These are phyloP conservation scores for Bubo scandiacus DNA, from an alignment of 2,113 vertebrate genomes.

Conservation along the genomic window DNA sequence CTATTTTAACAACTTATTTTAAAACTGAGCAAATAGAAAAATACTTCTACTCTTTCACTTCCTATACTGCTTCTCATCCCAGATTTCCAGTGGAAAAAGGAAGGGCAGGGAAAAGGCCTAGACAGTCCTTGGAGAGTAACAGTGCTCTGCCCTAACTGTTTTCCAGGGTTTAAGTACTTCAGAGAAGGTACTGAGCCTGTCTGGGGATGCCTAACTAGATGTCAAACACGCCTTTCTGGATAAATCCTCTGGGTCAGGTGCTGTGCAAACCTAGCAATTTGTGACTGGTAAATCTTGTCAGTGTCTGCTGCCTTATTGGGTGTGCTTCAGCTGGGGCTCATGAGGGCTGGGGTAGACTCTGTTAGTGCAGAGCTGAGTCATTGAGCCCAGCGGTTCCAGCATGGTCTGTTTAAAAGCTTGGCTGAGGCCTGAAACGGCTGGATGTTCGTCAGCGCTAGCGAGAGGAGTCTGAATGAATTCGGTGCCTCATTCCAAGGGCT, in stretches of 20 bases:
- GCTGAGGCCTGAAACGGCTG: background rate
- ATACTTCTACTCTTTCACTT: background rate
- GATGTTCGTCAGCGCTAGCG: background rate
- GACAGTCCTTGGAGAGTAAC: too few relatives aligned
- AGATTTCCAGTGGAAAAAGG: background rate
- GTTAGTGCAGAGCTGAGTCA: background rate
- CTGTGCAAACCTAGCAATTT: background rate
- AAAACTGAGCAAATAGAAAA: background rate
- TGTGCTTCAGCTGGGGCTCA: fast-evolving
- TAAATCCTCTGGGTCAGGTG: background rate
- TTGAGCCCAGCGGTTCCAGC: background rate
- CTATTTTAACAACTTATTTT: background rate
- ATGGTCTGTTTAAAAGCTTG: background rate
- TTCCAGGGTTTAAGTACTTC: background rate
- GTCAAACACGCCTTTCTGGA: background rate
- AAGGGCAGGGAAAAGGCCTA: background rate
- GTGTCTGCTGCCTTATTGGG: background rate
- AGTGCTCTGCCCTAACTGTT: background rate
- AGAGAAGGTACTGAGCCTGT: background rate
- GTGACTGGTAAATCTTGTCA: background rate
- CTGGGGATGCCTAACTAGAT: background rate
- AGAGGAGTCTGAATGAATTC: background rate
- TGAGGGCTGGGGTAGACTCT: background rate
- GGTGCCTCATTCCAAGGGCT: background rate
- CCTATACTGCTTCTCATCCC: background rate